Conservation (phyloP, 2,888 invertebrate species). For the Lamellibrachia columna region DNA sequence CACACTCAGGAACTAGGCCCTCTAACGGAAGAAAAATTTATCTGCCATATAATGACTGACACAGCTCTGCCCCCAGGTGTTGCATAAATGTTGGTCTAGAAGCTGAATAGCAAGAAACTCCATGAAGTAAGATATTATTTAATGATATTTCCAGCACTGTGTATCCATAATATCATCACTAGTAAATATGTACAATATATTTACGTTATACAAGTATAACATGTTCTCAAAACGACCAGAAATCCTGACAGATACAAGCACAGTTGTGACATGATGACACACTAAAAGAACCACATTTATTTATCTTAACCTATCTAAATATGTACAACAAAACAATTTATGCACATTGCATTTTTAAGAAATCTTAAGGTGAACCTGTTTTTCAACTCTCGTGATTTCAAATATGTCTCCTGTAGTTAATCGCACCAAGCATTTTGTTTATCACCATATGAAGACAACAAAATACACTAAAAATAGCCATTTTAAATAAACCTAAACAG, state of each 20-base stretch:
- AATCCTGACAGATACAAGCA: not conserved
- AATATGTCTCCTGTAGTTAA: too few species aligned
- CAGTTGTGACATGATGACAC: not conserved
- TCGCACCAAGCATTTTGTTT: not conserved
- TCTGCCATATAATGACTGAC: too few species aligned
- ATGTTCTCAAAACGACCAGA: not conserved
- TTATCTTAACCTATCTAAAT: not conserved
- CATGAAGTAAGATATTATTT: not conserved
- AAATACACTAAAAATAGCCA: not conserved
- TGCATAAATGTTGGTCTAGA: not conserved
- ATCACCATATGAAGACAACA: not conserved
- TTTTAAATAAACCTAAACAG: not conserved
- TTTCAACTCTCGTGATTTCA: not conserved
- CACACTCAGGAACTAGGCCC: too few species aligned
- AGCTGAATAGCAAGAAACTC: not conserved
- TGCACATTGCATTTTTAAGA: not conserved
- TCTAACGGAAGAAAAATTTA: too few species aligned
- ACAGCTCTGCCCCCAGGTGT: not conserved
- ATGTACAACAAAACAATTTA: not conserved
- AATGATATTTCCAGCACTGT: conserved; percentile 1
- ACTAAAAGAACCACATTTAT: not conserved
- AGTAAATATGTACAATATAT: conserved; percentile 3
- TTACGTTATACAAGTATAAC: not conserved
- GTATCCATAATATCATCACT: not conserved
- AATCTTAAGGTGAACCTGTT: not conserved